Conservation (phyloP, 1,140 invertebrate species). For the Danaus melanippus region DNA sequence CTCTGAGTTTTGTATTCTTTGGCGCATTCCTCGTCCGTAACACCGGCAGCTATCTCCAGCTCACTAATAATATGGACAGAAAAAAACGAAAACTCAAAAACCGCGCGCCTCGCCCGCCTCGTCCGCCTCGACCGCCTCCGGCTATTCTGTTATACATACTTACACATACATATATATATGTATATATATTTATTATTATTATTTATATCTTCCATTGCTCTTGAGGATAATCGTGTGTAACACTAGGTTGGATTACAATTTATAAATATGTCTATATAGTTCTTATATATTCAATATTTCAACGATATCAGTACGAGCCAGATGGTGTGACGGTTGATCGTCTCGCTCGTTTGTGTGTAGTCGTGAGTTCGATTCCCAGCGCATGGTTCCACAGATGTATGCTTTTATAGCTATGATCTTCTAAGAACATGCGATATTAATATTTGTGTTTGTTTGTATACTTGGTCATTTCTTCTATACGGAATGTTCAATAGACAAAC, state of each 20-base stretch:
- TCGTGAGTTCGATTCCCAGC: conserved; percentile 38
- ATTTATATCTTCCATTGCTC: conserved; percentile 21
- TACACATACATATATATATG: conserved; percentile 19
- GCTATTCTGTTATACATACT: conserved; percentile 55
- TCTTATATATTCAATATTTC: no score
- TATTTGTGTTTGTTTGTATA: conserved; percentile 33
- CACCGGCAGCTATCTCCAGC: conserved; percentile 62
- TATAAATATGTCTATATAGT: conserved; percentile 33
- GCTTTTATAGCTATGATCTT: conserved; percentile 50
- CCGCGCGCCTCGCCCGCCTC: conserved; percentile 47
- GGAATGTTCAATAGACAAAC: conserved; percentile 25
- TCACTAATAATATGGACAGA: conserved; percentile 65
- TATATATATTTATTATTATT: conserved; percentile 39
- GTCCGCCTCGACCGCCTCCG: conserved; percentile 31
- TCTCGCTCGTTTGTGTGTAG: not conserved
- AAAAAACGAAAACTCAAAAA: conserved; percentile 61
- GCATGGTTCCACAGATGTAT: conserved; percentile 66
- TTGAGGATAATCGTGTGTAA: conserved; percentile 60
- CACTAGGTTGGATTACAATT: conserved; percentile 52
- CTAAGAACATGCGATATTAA: conserved; percentile 66
- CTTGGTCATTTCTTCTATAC: conserved; percentile 30
- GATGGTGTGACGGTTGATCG: conserved; percentile 16
- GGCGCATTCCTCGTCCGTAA: conserved; percentile 66
- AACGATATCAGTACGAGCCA: not conserved
- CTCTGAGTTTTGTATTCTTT: conserved; percentile 45